A percentile compares a stretch with the other conserved stretches of the same genome.
phyloP scores from a whole-genome alignment of 2,797 vertebrate species.

The Sebastes melanostomus region DNA sequence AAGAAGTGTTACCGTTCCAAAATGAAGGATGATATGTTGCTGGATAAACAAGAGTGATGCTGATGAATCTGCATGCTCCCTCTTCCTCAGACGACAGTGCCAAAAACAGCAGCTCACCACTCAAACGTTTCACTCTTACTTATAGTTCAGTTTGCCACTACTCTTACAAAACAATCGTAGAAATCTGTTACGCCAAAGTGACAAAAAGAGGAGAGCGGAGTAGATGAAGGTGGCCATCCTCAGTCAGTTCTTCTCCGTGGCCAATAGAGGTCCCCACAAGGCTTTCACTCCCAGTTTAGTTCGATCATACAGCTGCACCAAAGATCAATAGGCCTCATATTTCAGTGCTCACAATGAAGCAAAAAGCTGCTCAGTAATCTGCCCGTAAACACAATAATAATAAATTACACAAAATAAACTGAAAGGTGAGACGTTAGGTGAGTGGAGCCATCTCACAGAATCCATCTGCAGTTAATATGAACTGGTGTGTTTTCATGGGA shows the following conservation, averaged over 20 bases:
- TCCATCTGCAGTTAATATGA: constrained; percentile 41
- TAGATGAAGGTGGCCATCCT: not conserved
- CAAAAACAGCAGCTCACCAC: constrained; percentile 54
- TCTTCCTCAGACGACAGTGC: constrained; percentile 61
- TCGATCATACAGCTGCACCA: constrained; percentile 63
- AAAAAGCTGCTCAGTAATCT: constrained; percentile 24
- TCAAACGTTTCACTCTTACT: constrained; percentile 3
- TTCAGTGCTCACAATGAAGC: constrained; percentile 25
- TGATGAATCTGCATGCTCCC: constrained; percentile 55
- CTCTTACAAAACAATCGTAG: not conserved
- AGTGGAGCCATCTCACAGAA: constrained; percentile 20
- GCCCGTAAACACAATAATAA: not conserved
- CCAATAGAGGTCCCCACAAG: constrained; percentile 74
- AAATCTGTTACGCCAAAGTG: not conserved
- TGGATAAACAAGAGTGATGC: constrained; percentile 20
- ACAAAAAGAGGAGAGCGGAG: not conserved
- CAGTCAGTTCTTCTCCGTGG: constrained; percentile 40
- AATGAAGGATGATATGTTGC: constrained; percentile 33
- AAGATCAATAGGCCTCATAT: constrained; percentile 65
- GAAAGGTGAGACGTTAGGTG: constrained; percentile 4
- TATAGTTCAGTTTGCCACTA: constrained; percentile 18
- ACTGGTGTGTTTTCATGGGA: constrained; percentile 47
- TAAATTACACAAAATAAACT: not conserved
- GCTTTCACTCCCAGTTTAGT: constrained; percentile 49
- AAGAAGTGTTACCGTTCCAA: constrained; percentile 3